phyloP scores from a whole-genome alignment of 2,797 vertebrate species.

The Sciaenops ocellatus region DNA sequence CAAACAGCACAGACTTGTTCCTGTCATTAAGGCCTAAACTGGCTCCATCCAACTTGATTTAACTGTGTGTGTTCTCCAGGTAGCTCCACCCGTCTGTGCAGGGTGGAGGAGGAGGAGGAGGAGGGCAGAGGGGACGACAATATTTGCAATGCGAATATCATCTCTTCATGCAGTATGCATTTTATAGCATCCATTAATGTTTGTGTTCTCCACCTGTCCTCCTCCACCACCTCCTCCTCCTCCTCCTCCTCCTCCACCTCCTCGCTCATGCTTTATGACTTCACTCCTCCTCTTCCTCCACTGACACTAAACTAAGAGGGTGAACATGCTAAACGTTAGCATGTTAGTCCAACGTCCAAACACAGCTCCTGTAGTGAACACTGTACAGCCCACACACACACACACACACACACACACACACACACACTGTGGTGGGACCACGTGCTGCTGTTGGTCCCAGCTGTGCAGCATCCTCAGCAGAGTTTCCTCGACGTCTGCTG shows the following conservation, averaged over 20 bases:
- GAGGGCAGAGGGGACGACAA: constrained; percentile 19
- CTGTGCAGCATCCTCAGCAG: too few species aligned
- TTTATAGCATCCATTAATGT: constrained; percentile 60
- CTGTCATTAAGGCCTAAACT: constrained; percentile 32
- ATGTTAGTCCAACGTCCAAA: too few species aligned
- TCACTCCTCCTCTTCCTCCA: not conserved
- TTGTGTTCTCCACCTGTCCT: constrained; percentile 47
- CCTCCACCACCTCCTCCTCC: constrained; percentile 6
- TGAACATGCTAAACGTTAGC: too few species aligned
- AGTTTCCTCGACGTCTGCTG: too few species aligned
- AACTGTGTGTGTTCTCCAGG: constrained; percentile 2
- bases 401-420: too few species aligned
- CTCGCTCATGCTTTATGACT: constrained; percentile 22
- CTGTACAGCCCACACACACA: too few species aligned
- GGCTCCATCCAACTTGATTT: constrained; percentile 22
- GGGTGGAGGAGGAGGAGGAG: not conserved
- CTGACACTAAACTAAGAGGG: too few species aligned
- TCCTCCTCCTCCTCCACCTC: not conserved
- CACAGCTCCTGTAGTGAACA: too few species aligned
- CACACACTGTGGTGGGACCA: too few species aligned
- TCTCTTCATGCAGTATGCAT: constrained; percentile 56
- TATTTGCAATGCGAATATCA: constrained; percentile 68
- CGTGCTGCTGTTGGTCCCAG: too few species aligned
- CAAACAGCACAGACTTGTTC: constrained; percentile 29
- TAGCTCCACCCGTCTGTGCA: not conserved